phyloP scores from a whole-genome alignment of 2,797 vertebrate genomes.

The Fundulus diaphanus region DNA sequence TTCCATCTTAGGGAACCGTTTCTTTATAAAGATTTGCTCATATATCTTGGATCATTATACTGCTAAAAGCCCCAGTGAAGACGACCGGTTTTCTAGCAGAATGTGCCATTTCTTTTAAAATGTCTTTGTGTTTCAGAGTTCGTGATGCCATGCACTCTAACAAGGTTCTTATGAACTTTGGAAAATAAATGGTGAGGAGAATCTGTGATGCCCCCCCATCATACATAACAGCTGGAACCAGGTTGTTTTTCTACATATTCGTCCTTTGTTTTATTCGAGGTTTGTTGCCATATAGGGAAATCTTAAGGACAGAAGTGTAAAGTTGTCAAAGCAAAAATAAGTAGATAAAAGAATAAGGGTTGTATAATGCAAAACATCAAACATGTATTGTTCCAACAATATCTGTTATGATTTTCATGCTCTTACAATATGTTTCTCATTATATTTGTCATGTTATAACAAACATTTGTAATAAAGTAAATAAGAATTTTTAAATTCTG shows the following conservation, averaged over 20 bases:
- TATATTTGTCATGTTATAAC: not conserved
- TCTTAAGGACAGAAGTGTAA: too few relatives aligned
- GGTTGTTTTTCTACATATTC: too few relatives aligned
- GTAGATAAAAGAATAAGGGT: not conserved
- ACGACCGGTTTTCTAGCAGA: not conserved
- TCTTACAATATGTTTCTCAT: not conserved
- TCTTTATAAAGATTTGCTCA: not conserved
- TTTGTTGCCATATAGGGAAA: too few relatives aligned
- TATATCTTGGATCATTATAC: not conserved
- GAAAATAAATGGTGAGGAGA: too few relatives aligned
- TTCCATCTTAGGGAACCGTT: too few relatives aligned
- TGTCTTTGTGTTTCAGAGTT: not conserved
- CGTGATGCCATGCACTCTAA: too few relatives aligned
- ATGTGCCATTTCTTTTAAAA: not conserved
- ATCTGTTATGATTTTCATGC: not conserved
- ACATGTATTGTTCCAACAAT: not conserved
- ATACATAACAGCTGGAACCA: too few relatives aligned
- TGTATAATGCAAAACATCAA: too few relatives aligned
- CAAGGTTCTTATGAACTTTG: too few relatives aligned
- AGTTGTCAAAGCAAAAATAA: not conserved
- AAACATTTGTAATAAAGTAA: not conserved
- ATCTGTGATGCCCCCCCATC: too few relatives aligned
- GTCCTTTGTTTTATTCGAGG: too few relatives aligned
- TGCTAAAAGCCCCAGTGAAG: not conserved
- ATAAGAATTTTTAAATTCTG: too few relatives aligned